Conservation (phyloP, 1,140 invertebrate genomes). For the Anastatus disparis region DNA sequence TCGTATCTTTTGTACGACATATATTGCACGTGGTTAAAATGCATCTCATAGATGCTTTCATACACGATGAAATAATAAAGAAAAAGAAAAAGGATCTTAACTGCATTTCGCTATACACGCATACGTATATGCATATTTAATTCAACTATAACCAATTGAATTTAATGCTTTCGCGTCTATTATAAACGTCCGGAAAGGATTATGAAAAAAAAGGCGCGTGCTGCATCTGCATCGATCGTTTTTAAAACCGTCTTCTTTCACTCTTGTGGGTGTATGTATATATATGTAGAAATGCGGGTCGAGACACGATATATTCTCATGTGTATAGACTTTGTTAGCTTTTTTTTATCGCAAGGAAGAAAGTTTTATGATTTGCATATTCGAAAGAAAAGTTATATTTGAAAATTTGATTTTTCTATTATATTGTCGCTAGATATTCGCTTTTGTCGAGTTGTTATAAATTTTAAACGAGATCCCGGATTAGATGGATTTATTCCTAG, state of each 20-base stretch:
- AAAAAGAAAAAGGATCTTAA: no score
- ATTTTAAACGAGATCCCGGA: not conserved
- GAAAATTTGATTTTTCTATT: no score
- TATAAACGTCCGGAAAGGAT: slow-evolving; percentile 65
- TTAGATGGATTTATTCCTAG: no score
- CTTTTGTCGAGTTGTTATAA: not conserved
- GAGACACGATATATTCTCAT: not conserved
- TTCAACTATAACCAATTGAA: slow-evolving; percentile 64
- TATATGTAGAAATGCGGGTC: not conserved
- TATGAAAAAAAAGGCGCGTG: slow-evolving; percentile 58
- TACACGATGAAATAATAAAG: no score
- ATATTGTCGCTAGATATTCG: not conserved
- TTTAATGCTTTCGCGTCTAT: slow-evolving; percentile 64
- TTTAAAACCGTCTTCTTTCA: not conserved
- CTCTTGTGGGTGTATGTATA: not conserved
- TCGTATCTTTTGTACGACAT: no score
- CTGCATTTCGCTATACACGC: no score
- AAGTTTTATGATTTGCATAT: no score
- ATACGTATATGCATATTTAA: slow-evolving; percentile 41
- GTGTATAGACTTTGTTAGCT: not conserved
- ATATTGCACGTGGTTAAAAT: no score
- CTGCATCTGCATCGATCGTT: slow-evolving; percentile 61
- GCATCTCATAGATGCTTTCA: no score
- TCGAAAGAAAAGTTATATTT: no score
- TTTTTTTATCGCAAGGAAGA: no score